Percentiles rank a stretch among this genome's conserved stretches.
Conservation (phyloP, 2,797 vertebrate genomes). For the Trachurus trachurus region DNA sequence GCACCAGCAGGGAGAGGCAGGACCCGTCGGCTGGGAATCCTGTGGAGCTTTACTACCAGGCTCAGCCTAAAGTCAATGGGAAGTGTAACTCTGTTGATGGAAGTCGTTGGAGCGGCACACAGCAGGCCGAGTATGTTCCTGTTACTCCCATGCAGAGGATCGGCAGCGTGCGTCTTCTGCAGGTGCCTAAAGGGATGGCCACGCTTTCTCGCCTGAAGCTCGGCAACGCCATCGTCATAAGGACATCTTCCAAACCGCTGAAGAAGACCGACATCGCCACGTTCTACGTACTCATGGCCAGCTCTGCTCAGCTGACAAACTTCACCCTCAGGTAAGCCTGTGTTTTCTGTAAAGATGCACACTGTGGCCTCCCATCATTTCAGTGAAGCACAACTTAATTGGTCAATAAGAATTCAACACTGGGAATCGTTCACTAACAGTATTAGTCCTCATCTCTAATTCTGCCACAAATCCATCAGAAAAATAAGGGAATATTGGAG, state of each 20-base stretch:
- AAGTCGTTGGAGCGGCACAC: slow-evolving; percentile 71
- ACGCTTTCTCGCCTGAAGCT: slow-evolving; percentile 88
- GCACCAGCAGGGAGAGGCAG: slow-evolving; percentile 87
- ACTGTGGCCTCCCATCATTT: not conserved
- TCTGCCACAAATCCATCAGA: slow-evolving; percentile 58
- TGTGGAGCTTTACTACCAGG: slow-evolving; percentile 93
- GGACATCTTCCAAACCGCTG: slow-evolving; percentile 87
- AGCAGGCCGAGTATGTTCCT: slow-evolving; percentile 84
- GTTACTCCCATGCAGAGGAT: slow-evolving; percentile 92
- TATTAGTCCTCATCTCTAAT: slow-evolving; percentile 41
- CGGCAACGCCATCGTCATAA: slow-evolving; percentile 89
- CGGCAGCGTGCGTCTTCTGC: slow-evolving; percentile 91
- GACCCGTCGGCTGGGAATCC: slow-evolving; percentile 87
- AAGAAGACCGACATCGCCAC: slow-evolving; percentile 91
- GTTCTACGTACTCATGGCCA: slow-evolving; percentile 90
- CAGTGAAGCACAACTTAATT: slow-evolving; percentile 21
- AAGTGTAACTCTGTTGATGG: slow-evolving; percentile 80
- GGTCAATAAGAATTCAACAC: slow-evolving; percentile 29
- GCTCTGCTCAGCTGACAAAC: slow-evolving; percentile 87
- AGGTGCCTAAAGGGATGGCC: slow-evolving; percentile 83
- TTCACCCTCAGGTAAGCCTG: slow-evolving; percentile 93
- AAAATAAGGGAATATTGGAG: slow-evolving; percentile 54
- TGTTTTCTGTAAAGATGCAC: not conserved
- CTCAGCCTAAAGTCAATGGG: slow-evolving; percentile 78
- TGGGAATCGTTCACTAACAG: not conserved